These are phyloP conservation scores for Melopsittacus undulatus DNA, from an alignment of 2,797 vertebrate species.

Conservation along the genomic window DNA sequence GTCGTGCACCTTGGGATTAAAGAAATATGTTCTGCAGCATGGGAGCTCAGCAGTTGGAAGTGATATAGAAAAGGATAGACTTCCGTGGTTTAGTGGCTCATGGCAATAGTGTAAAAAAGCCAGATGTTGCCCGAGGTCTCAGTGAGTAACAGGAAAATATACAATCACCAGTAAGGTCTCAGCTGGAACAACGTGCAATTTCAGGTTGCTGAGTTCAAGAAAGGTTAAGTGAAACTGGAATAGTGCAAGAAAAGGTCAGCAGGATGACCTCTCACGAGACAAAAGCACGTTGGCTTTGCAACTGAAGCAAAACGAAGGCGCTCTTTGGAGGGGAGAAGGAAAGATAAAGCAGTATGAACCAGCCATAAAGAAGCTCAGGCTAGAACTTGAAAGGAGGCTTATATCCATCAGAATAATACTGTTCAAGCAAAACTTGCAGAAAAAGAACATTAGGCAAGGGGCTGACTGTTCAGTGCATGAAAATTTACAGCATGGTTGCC, in stretches of 20 bases:
- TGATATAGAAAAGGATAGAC: not conserved
- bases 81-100: constrained; percentile 6
- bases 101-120: constrained; percentile 1
- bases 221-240: constrained; percentile 19
- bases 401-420: not conserved
- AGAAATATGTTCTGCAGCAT: constrained; percentile 15
- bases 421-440: not conserved
- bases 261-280: not conserved
- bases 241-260: not conserved
- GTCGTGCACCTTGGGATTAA: constrained; percentile 40
- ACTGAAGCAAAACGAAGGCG: not conserved
- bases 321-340: not conserved
- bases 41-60: constrained; percentile 30
- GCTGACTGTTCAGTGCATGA: not conserved
- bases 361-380: not conserved
- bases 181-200: not conserved
- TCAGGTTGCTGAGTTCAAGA: constrained; percentile 28
- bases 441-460: not conserved
- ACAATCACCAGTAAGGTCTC: not conserved
- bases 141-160: not conserved
- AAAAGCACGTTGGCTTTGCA: not conserved
- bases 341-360: not conserved
- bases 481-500: not conserved
- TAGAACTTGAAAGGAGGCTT: not conserved
- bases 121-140: not conserved